A percentile compares a stretch with the other conserved stretches of the same genome.
These are phyloP conservation scores for Prunella himalayana DNA, from an alignment of 2,113 vertebrate species.

Conservation along the genomic window DNA sequence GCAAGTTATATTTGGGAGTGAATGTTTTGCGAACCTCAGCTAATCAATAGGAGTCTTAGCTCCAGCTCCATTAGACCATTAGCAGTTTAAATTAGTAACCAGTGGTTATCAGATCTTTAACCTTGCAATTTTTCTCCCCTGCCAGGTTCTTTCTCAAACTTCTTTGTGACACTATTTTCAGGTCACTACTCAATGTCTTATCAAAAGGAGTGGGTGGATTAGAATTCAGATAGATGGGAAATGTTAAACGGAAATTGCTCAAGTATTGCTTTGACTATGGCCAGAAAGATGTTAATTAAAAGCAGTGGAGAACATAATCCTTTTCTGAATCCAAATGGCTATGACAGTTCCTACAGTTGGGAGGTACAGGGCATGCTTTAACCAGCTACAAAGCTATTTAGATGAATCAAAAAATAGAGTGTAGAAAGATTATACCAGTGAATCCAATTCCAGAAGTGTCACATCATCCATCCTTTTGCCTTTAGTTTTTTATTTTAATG, in stretches of 20 bases:
- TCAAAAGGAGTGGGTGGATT: constrained; percentile 10
- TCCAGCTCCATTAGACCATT: constrained; percentile 3
- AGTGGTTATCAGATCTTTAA: background rate
- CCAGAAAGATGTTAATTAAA: constrained; percentile 51
- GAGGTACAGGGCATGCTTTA: background rate
- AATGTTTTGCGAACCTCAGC: background rate
- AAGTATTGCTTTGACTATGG: constrained; percentile 2
- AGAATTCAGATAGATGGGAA: constrained; percentile 21
- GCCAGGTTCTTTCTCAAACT: background rate
- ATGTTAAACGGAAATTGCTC: constrained; percentile 8
- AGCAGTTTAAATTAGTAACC: constrained; percentile 16
- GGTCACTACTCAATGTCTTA: constrained; percentile 5
- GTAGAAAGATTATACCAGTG: background rate
- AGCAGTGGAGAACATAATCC: constrained; percentile 16
- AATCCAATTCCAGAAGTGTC: constrained; percentile 14
- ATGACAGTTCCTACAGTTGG: constrained; percentile 1
- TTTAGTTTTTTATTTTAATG: constrained; percentile 23
- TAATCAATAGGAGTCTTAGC: background rate
- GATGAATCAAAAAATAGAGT: constrained; percentile 16
- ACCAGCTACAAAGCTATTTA: constrained; percentile 19
- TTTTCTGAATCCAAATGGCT: constrained; percentile 37
- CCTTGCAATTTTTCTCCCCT: background rate
- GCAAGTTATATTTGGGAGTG: background rate
- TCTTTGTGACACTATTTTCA: background rate
- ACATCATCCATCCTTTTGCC: background rate